phyloP scores from a whole-genome alignment of 2,797 vertebrate genomes.

The Danio kyathit region DNA sequence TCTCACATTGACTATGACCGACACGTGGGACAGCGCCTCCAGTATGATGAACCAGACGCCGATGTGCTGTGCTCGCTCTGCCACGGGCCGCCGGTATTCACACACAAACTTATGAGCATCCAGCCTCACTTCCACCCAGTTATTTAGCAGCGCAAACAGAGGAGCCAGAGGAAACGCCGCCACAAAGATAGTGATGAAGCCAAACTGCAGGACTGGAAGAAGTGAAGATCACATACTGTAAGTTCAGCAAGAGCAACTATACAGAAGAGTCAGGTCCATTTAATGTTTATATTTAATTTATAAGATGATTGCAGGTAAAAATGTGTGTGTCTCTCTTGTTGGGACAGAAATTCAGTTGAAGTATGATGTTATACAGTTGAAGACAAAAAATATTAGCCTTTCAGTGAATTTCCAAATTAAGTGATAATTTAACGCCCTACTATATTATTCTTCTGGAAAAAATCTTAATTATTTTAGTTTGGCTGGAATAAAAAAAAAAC shows the following conservation, averaged over 20 bases:
- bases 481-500: too few relatives aligned
- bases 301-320: not conserved
- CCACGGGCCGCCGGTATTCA: constrained; percentile 81
- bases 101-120: constrained; percentile 84
- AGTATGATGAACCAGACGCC: constrained; percentile 84
- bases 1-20: constrained; percentile 81
- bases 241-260: not conserved
- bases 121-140: constrained; percentile 83
- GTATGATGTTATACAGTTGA: too few relatives aligned
- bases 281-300: not conserved
- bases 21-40: constrained; percentile 81
- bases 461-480: too few relatives aligned
- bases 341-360: not conserved
- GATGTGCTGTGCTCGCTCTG: constrained; percentile 80
- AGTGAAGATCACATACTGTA: not conserved
- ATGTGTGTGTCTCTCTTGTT: not conserved
- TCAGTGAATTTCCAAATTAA: too few relatives aligned
- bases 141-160: constrained; percentile 83
- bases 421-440: too few relatives aligned
- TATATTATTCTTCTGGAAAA: too few relatives aligned
- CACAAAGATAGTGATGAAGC: constrained; percentile 85
- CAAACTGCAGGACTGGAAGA: constrained; percentile 81
- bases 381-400: too few relatives aligned
- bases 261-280: not conserved
- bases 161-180: constrained; percentile 83